Evolutionary conservation across 2,797 vertebrate genomes (phyloP).

Genomic region (Lutjanus argentimaculatus): DNA sequence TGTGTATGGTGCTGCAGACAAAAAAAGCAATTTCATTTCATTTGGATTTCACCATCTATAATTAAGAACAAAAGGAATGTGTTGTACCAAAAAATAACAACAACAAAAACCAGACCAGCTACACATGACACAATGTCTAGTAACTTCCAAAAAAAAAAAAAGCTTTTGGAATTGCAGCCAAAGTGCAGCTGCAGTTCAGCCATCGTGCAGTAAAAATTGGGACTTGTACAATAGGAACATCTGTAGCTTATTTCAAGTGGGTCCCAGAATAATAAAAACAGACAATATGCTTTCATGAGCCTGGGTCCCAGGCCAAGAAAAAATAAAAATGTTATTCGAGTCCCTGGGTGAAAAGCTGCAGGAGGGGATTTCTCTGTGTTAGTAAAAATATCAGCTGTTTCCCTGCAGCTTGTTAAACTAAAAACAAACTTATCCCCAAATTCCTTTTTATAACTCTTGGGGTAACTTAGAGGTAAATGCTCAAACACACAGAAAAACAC

Average conservation of each 20-base stretch:
- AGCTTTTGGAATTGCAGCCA: slow-evolving; percentile 18
- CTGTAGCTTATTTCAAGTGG: slow-evolving; percentile 63
- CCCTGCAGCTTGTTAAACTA: slow-evolving; percentile 55
- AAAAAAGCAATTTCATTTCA: background rate
- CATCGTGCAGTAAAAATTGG: slow-evolving; percentile 30
- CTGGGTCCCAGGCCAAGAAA: slow-evolving; percentile 61
- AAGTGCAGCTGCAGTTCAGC: slow-evolving; percentile 44
- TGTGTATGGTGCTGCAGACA: background rate
- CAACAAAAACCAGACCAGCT: background rate
- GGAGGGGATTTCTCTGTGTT: slow-evolving; percentile 45
- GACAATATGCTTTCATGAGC: slow-evolving; percentile 71
- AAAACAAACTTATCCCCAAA: slow-evolving; percentile 62
- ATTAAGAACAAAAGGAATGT: background rate
- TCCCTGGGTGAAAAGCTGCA: slow-evolving; percentile 37
- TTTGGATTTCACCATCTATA: background rate
- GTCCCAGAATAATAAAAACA: slow-evolving; percentile 70
- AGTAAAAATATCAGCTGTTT: slow-evolving; percentile 56
- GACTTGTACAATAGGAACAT: slow-evolving; percentile 58
- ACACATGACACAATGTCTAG: background rate
- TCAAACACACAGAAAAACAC: slow-evolving; percentile 35
- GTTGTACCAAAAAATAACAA: background rate
- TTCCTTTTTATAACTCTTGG: slow-evolving; percentile 55
- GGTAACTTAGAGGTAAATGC: slow-evolving; percentile 67
- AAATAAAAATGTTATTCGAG: slow-evolving; percentile 55
- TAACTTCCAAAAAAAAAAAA: background rate